These are phyloP conservation scores for Cepphus grylle DNA, from an alignment of 2,113 vertebrate genomes.

Conservation along the genomic window DNA sequence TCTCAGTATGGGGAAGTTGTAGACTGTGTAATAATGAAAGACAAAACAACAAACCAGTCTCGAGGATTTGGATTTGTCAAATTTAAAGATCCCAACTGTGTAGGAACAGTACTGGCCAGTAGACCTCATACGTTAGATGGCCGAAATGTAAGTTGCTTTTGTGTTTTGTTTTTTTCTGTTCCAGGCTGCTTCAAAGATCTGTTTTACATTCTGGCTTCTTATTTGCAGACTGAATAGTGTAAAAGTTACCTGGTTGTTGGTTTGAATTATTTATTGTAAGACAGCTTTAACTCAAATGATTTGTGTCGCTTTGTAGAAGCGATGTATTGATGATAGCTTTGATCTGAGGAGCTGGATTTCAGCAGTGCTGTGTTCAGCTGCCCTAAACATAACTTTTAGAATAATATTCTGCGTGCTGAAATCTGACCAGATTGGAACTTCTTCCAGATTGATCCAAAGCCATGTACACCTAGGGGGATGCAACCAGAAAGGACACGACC, in stretches of 20 bases:
- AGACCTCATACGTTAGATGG: conserved; percentile 97
- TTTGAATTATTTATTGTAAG: neutral
- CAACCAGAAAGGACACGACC: conserved; percentile 93
- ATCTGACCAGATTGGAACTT: conserved; percentile 37
- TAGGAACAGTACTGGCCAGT: conserved; percentile 95
- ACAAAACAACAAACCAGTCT: conserved; percentile 99
- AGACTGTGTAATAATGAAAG: conserved; percentile 99
- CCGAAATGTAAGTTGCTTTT: conserved; percentile 88
- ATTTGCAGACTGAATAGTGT: neutral
- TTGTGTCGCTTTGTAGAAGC: neutral
- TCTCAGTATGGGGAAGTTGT: conserved; percentile 99
- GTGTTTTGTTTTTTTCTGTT: neutral
- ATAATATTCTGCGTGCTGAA: neutral
- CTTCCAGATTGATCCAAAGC: conserved; percentile 96
- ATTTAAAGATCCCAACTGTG: conserved; percentile 99
- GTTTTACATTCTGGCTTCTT: neutral
- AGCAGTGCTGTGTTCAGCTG: neutral
- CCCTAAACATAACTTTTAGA: neutral
- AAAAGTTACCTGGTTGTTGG: neutral
- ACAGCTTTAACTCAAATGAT: neutral
- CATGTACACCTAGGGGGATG: conserved; percentile 98
- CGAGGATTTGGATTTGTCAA: conserved; percentile 99
- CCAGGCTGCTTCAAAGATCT: neutral
- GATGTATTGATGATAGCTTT: neutral
- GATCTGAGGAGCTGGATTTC: neutral